Evolutionary conservation across 2,113 vertebrate genomes (phyloP).

Genomic region (Python bivittatus): DNA sequence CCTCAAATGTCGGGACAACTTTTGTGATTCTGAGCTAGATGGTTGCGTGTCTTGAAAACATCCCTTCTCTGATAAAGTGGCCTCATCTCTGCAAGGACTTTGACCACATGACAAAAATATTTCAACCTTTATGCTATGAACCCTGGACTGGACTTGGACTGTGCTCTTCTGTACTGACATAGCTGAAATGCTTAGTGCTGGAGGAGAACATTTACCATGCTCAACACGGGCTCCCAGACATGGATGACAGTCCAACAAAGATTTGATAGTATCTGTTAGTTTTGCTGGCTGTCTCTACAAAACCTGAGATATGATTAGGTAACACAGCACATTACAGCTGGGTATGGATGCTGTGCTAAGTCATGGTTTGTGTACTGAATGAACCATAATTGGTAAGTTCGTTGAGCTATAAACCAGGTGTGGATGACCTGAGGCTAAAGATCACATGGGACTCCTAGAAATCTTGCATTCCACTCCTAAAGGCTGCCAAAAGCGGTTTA

Average conservation of each 20-base stretch:
- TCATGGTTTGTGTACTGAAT: background rate
- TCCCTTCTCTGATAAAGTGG: background rate
- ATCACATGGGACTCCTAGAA: background rate
- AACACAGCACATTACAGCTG: background rate
- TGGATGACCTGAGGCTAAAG: background rate
- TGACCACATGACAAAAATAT: background rate
- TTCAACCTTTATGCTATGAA: background rate
- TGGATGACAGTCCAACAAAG: background rate
- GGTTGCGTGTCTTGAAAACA: background rate
- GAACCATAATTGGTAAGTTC: background rate
- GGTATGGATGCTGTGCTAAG: background rate
- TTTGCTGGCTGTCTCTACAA: background rate
- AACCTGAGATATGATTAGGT: background rate
- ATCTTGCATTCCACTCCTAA: background rate
- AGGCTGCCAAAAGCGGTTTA: background rate
- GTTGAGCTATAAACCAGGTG: background rate
- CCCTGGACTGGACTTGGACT: background rate
- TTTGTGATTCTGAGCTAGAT: background rate
- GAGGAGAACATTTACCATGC: background rate
- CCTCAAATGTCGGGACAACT: background rate
- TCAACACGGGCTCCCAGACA: background rate
- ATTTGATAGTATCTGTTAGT: background rate
- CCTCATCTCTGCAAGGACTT: background rate
- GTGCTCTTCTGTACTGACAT: background rate
- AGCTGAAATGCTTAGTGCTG: background rate